A percentile compares a stretch with the other conserved stretches of the same genome.
Conservation (phyloP, 2,113 vertebrate species). For the Thalassoma bifasciatum region DNA sequence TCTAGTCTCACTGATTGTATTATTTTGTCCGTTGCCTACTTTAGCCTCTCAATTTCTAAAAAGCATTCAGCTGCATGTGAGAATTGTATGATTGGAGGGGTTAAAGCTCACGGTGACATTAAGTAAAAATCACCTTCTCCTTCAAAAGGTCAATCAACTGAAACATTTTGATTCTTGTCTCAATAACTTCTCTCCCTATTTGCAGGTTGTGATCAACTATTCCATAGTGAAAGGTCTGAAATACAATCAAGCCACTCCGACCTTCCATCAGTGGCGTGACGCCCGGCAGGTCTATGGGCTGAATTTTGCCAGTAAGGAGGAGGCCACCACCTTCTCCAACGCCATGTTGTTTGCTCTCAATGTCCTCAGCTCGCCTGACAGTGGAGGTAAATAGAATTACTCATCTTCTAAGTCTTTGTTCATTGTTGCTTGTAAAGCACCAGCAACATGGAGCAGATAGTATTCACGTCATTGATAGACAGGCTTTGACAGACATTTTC, state of each 20-base stretch:
- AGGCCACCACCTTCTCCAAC: slow-evolving; percentile 97
- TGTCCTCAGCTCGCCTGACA: slow-evolving; percentile 95
- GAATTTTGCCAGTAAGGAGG: slow-evolving; percentile 99
- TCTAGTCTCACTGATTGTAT: no score
- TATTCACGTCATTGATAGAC: background rate
- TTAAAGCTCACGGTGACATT: no score
- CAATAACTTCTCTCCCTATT: background rate
- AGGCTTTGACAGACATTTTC: background rate
- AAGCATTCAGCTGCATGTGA: no score
- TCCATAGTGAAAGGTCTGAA: slow-evolving; percentile 99
- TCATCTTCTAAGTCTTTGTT: no score
- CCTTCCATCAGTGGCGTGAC: slow-evolving; percentile 99
- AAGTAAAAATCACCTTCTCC: background rate
- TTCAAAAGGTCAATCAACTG: no score
- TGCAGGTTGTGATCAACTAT: slow-evolving; percentile 99
- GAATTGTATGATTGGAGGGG: no score
- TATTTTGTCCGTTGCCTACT: no score
- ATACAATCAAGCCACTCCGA: slow-evolving; percentile 98
- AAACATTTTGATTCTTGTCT: no score
- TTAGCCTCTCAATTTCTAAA: no score
- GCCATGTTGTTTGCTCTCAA: slow-evolving; percentile 98
- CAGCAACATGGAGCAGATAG: background rate
- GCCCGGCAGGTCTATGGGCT: slow-evolving; percentile 98
- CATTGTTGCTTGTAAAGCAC: no score
- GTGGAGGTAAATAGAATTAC: slow-evolving; percentile 92